Evolutionary conservation across 2,113 vertebrate species (phyloP).

Genomic region (Camelus bactrianus): DNA sequence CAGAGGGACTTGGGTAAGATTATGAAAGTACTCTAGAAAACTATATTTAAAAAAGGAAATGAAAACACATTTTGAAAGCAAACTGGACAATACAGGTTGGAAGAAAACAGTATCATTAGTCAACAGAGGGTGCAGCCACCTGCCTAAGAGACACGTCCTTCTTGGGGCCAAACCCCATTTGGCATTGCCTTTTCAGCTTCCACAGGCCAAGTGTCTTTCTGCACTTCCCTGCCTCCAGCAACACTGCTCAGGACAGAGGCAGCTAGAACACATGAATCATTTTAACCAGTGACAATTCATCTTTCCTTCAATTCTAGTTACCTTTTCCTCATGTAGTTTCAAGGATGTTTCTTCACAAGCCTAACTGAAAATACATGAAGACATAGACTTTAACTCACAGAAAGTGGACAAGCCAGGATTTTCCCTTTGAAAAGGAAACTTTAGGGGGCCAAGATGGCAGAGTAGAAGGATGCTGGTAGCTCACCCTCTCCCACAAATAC

Average conservation of each 20-base stretch:
- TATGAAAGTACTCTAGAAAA: constrained; percentile 29
- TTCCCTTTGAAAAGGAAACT: constrained; percentile 48
- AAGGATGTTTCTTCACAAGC: constrained; percentile 45
- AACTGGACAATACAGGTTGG: constrained; percentile 25
- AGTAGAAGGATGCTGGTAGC: too few species aligned
- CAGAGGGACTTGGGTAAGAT: neutral
- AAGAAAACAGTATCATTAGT: constrained; percentile 33
- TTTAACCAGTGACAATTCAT: constrained; percentile 57
- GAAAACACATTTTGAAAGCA: constrained; percentile 29
- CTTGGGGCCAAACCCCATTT: neutral
- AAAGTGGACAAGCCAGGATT: constrained; percentile 32
- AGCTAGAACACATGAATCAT: neutral
- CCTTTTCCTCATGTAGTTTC: neutral
- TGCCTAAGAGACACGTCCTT: constrained; percentile 35
- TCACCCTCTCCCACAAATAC: too few species aligned
- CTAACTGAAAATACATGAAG: constrained; percentile 45
- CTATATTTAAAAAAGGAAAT: constrained; percentile 35
- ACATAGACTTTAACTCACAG: constrained; percentile 56
- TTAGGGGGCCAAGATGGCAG: neutral
- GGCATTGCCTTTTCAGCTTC: constrained; percentile 30
- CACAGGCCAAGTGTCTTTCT: neutral
- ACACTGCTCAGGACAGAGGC: neutral
- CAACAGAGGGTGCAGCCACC: neutral
- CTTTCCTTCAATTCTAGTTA: constrained; percentile 39
- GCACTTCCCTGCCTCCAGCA: neutral